Evolutionary conservation across 2,888 invertebrate genomes (phyloP).

Genomic region (Apoda limacodes): DNA sequence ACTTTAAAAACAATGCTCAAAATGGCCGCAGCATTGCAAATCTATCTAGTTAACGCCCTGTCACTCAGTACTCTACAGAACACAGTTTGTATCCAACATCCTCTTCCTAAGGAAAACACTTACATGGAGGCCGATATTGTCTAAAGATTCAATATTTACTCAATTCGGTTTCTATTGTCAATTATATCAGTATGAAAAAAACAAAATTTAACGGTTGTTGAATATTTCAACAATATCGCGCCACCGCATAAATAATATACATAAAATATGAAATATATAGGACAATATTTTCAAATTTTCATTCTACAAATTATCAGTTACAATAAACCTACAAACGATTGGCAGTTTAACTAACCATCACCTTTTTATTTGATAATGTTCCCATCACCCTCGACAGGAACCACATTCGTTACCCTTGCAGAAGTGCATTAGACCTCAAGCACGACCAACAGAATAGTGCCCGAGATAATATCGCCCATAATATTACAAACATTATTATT

Average conservation of each 20-base stretch:
- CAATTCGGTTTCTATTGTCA: no score
- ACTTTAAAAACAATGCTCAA: no score
- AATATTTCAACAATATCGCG: constrained; percentile 28
- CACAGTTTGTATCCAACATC: constrained; percentile 61
- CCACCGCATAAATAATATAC: constrained; percentile 53
- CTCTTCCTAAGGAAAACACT: constrained; percentile 52
- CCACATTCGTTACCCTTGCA: no score
- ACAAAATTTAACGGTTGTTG: no score
- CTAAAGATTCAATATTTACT: no score
- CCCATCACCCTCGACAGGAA: no score
- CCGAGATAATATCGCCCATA: no score
- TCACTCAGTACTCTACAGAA: constrained; percentile 63
- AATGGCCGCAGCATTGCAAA: constrained; percentile 31
- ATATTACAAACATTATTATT: no score
- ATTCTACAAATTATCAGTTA: constrained; percentile 58
- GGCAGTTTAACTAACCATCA: constrained; percentile 60
- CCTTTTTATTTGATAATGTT: constrained; percentile 44
- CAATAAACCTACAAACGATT: constrained; percentile 62
- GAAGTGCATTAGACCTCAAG: no score
- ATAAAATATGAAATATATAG: constrained; percentile 55
- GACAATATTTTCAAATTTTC: constrained; percentile 60
- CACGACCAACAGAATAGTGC: no score
- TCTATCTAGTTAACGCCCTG: constrained; percentile 60
- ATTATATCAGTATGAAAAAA: neutral
- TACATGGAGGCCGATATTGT: constrained; percentile 37